phyloP scores from a whole-genome alignment of 2,888 invertebrate genomes.

The Nasonovia ribisnigri region DNA sequence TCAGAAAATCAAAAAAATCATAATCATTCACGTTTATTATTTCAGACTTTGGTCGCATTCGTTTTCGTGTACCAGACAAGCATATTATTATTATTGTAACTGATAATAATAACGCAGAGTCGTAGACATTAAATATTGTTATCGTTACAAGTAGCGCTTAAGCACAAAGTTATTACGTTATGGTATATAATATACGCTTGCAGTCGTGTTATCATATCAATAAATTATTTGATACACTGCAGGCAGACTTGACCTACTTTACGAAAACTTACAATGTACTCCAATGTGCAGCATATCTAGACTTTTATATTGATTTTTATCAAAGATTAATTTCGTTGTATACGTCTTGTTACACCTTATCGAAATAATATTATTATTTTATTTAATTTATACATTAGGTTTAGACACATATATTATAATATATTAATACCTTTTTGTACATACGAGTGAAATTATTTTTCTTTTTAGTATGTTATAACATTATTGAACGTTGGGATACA shows the following conservation, averaged over 20 bases:
- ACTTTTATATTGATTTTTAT: conserved; percentile 30
- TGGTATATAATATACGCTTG: not conserved
- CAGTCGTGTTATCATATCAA: not conserved
- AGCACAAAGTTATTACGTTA: not conserved
- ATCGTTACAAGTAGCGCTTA: not conserved
- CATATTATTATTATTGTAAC: not conserved
- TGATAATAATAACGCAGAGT: not conserved
- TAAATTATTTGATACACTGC: not conserved
- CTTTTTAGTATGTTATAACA: not conserved
- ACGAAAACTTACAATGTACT: not conserved
- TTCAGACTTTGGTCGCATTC: not conserved
- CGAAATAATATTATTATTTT: not conserved
- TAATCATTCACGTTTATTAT: not conserved
- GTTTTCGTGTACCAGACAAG: not conserved
- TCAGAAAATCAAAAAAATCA: too few species aligned
- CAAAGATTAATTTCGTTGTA: not conserved
- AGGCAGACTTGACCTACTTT: not conserved
- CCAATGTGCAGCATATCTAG: not conserved
- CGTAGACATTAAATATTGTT: not conserved
- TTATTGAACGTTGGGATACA: not conserved
- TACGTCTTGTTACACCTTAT: not conserved
- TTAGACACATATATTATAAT: not conserved
- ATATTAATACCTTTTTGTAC: not conserved
- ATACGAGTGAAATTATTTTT: not conserved
- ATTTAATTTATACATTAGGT: not conserved